A percentile compares a stretch with the other conserved stretches of the same genome.
These are phyloP conservation scores for Taxidea taxus DNA, from an alignment of 2,113 vertebrate genomes.

Conservation along the genomic window DNA sequence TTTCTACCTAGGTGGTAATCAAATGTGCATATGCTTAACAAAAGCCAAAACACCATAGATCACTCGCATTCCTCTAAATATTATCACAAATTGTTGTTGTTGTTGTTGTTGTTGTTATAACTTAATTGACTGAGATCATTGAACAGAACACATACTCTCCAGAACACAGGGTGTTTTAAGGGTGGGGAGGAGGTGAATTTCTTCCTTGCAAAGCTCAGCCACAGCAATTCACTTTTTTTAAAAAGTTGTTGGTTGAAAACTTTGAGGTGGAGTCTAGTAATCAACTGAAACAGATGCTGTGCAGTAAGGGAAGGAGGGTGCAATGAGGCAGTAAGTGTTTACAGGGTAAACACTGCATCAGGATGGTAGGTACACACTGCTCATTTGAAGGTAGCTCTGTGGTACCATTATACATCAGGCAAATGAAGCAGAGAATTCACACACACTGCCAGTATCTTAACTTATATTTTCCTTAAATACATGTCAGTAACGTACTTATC, in stretches of 20 bases:
- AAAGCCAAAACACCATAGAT: background rate
- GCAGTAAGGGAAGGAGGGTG: background rate
- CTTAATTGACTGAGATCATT: background rate
- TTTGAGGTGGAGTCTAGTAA: conserved; percentile 19
- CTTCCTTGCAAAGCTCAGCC: conserved; percentile 15
- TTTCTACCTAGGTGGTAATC: background rate
- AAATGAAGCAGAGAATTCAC: background rate
- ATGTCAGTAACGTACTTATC: background rate
- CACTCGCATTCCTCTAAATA: background rate
- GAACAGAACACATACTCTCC: background rate
- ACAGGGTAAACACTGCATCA: conserved; percentile 14
- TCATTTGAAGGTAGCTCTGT: background rate
- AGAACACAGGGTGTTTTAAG: background rate
- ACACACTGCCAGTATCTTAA: background rate
- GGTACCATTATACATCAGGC: background rate
- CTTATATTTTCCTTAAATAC: background rate
- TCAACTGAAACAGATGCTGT: conserved; percentile 43
- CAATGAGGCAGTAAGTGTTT: background rate
- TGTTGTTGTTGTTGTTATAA: background rate
- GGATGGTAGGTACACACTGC: background rate
- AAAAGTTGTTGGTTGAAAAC: background rate
- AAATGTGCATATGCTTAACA: background rate
- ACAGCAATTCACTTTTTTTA: background rate
- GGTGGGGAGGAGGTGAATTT: background rate
- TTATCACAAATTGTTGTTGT: background rate